A percentile compares a stretch with the other conserved stretches of the same genome.
phyloP scores from a whole-genome alignment of 2,797 vertebrate species.

The Eulemur coronatus region DNA sequence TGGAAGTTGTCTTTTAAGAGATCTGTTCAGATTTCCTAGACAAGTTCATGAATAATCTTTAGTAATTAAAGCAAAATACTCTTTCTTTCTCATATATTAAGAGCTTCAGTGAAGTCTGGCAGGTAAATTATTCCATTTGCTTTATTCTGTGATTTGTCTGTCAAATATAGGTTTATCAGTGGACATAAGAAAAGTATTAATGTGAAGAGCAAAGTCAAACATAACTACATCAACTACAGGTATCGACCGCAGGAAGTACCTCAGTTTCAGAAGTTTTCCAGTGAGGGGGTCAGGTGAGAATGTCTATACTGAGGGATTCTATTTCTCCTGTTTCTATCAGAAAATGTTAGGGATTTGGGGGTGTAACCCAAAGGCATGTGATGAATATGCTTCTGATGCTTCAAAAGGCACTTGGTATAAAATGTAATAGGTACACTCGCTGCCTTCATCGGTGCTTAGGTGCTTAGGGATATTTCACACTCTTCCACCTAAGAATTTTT shows the following conservation, averaged over 20 bases:
- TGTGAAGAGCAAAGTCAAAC: not conserved
- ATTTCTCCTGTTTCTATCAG: not conserved
- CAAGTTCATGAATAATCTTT: not conserved
- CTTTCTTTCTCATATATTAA: not conserved
- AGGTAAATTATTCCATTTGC: not conserved
- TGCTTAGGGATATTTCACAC: not conserved
- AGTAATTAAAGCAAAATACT: not conserved
- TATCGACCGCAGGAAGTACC: fast-evolving
- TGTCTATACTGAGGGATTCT: fast-evolving
- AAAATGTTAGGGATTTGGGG: not conserved
- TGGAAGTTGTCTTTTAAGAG: not conserved
- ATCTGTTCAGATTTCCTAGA: not conserved
- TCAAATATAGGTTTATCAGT: not conserved
- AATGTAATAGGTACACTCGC: not conserved
- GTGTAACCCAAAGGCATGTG: not conserved
- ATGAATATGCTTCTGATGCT: not conserved
- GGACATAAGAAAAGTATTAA: not conserved
- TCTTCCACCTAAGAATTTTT: not conserved
- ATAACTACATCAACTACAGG: fast-evolving
- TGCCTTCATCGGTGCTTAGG: not conserved
- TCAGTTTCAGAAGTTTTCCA: fast-evolving
- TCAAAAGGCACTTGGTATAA: not conserved
- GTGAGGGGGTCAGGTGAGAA: not conserved
- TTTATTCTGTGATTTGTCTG: not conserved
- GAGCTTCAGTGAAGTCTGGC: not conserved